These are phyloP conservation scores for Limanda limanda DNA, from an alignment of 2,113 vertebrate species.

Conservation along the genomic window DNA sequence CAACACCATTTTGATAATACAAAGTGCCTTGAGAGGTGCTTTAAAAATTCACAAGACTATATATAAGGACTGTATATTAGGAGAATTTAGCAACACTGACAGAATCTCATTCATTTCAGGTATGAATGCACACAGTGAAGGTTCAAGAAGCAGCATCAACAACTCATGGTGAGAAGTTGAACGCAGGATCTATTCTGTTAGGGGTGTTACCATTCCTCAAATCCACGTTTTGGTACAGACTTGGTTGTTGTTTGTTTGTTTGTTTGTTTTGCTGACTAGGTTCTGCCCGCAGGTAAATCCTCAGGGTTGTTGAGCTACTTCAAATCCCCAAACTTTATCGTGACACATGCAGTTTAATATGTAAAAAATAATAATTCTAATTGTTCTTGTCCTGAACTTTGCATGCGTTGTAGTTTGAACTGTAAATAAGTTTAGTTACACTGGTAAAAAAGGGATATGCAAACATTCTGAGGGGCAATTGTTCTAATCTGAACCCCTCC, in stretches of 20 bases:
- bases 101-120: background rate
- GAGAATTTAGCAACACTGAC: background rate
- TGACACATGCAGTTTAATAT: background rate
- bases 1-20: no score
- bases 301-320: background rate
- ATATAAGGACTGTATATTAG: no score
- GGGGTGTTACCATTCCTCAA: background rate
- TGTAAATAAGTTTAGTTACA: no score
- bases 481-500: no score
- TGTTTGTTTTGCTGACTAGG: background rate
- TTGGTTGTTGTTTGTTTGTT: background rate
- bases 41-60: no score
- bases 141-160: no score
- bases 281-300: background rate
- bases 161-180: background rate
- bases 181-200: background rate
- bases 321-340: background rate
- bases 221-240: background rate
- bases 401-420: no score
- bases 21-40: no score
- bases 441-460: no score
- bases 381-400: no score
- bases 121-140: background rate
- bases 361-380: no score
- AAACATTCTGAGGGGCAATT: no score